Base-by-base conservation (phyloP, 2,113 vertebrate species). In the Planiliza haematocheilus region DNA sequence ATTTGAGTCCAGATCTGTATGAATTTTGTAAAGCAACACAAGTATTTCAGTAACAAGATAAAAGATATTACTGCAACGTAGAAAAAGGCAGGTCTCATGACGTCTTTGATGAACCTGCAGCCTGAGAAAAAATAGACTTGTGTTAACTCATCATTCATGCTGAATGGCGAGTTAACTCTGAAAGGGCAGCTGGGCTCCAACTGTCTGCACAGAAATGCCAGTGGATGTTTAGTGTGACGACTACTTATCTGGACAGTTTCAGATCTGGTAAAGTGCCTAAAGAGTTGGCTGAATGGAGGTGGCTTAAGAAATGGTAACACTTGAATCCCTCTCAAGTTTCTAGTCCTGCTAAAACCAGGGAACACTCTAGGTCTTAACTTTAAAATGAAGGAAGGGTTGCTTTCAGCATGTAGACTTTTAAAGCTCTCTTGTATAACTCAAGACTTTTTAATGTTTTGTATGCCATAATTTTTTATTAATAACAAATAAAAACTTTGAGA, bases 381-480 rank as follows among this genome's bases (percentile, higher is more conserved):
- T 17, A 77, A 79, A 71, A 65, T 18, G 16, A 79, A 83, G 39
- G 50, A 85, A 49, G 34, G 66, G 66, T 67, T 86, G 85, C 77
- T 88, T 88, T 73, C 39, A 58, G 72, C 77, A 82, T 80, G 84
- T 48, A 46, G 74, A 84, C 42, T 80, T 70, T 67, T 42, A 24
- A 85, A 21, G 57, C 64, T 62, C 76, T 77, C 88, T 90, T 84
- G 66, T 85, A 81, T 74, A 84, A 88, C 14, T 72, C 37, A 85
- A 90, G 50, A 87, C 58, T 90, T 92, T 90, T 88, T 86, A 90
- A 86, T 80, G 84, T 93, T 94, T 94, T 94, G 80, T 93, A 93
- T 86, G 84, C 30, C 46, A 36, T 86, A 77, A 30, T 87, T 92
- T 94, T 93, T 93, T 91, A 93, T 92, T 90, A 91, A 58, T 84